Base-by-base conservation (phyloP, 2,888 invertebrate genomes). In the Mylabris sibirica region DNA sequence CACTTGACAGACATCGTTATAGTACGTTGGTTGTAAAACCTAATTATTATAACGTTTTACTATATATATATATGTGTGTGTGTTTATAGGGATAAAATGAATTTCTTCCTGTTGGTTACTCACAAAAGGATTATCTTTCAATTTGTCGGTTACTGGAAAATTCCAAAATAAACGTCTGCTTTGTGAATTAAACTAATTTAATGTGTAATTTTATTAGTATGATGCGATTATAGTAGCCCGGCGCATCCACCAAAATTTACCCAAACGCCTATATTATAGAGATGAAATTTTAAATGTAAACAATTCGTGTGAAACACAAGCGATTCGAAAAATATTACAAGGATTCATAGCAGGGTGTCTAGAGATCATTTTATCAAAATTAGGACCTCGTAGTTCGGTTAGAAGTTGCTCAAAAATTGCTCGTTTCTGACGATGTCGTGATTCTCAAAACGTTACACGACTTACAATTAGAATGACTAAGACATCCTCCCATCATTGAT, bases 121-220 rank as follows among this genome's bases (percentile, higher is more conserved):
- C 49, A 49, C 20, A 53, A 53, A 53, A 53, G 53, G 22, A 24
- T 24, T 53, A 53, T 24, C 53, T 53, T 53, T 14, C 53, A 53
- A 53, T 24, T 53, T 53, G 12, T 12, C 12, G 12, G 24, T 8
- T 22, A 53, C 24, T 22, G 22, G 22, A 53, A 22, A 53, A 24
- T 53, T 24, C 4, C 3, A 12, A 49, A 17, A 53, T 53, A 53
- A 53, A 53, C 12, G 12, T 53, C 53, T 4, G 12, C 12, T 12
- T 53, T 24, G 11, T 11, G 22, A 53, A 53, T 53, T 24, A 53
- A 12, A 24, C 20, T 22, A 53, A 22, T 53, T 53, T 20, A 53
- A 53, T 9, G 53, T 3, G 20, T 53, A 53, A 53, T 53, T 53
- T 22, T 20, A 11, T 53, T 53, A 53, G 12, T 6, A 5, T 20